Base-by-base conservation (phyloP, 2,888 invertebrate genomes). In the Coremacera marginata region DNA sequence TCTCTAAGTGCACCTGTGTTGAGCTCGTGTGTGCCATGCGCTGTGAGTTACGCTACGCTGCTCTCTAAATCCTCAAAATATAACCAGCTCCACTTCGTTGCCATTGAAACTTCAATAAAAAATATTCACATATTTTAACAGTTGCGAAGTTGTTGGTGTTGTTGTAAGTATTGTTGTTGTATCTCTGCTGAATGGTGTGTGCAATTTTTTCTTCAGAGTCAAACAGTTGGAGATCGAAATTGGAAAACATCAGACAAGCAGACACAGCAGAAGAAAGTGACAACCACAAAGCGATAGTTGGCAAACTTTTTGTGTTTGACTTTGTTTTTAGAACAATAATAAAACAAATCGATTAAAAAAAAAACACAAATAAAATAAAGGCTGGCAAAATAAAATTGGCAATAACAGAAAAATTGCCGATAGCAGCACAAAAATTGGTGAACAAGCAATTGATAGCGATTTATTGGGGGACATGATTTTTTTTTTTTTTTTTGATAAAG, bases 211-310 rank as follows among this genome's bases (percentile, higher is more conserved):
- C 19, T 7, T 16, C 7, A 34, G 34, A 19, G 25, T 14, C 67
- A 25, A 51, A 16, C 68, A 68, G 16, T 68, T 68, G 68, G 68
- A 49, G 68, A 68, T 51, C 51, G 44, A 22, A 55, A 19, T 22
- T 8, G 44, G 44, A 44, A 44, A 44, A 14, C 44, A 44, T 11
- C 44, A 44, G 44, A 44, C 44, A 44, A 44, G 44, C 44, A 44
- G 9, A 27, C 57, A 8, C 11, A 27, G 25, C 14, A 27, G 27
- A 16, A 22, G 27, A 60, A 67, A 67, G n/a, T 44, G 37, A 34
- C 34, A 65, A 67, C 67, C 37, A 34, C 67, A 37, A 67, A 67
- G 67, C 67, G 67, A 67, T 44, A 67, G 67, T 37, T 67, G 65
- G 57, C 34, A 16, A 27, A 34, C 5, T 19, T n/a, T 25, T 57